phyloP scores from a whole-genome alignment of 1,140 invertebrate species.

The Pogonognathellus flavescens region DNA sequence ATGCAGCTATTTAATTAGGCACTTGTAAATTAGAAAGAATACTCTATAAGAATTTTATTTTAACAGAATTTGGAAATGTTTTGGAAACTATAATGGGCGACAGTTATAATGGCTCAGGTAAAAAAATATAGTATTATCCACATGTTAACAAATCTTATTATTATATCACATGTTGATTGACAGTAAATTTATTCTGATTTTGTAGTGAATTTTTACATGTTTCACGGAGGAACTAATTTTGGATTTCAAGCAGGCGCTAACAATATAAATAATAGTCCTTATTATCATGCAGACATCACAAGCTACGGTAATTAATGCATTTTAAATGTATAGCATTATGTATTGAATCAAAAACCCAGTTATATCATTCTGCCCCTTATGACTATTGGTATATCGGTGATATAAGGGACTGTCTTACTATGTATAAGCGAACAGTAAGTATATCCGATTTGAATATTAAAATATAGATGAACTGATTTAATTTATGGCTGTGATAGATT shows the following conservation, averaged over 20 bases:
- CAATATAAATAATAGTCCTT: slow-evolving; percentile 64
- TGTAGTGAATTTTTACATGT: slow-evolving; percentile 76
- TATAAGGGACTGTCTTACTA: no score
- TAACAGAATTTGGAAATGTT: slow-evolving; percentile 25
- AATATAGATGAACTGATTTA: background rate
- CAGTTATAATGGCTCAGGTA: background rate
- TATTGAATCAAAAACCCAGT: background rate
- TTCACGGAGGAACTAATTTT: slow-evolving; percentile 81
- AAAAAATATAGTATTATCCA: slow-evolving; percentile 69
- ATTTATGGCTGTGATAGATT: slow-evolving; percentile 64
- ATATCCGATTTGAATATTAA: no score
- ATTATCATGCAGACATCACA: slow-evolving; percentile 71
- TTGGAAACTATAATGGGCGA: background rate
- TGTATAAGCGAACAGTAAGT: no score
- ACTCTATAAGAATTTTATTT: no score
- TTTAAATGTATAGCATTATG: background rate
- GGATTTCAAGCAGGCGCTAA: slow-evolving; percentile 80
- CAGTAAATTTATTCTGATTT: background rate
- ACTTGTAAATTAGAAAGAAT: no score
- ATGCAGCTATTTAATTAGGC: no score
- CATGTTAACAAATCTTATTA: no score
- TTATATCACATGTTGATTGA: background rate
- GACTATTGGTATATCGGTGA: no score
- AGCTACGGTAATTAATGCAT: slow-evolving; percentile 72
- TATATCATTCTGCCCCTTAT: no score